These are phyloP conservation scores for Theretra japonica DNA, from an alignment of 2,888 invertebrate genomes.

Conservation along the genomic window DNA sequence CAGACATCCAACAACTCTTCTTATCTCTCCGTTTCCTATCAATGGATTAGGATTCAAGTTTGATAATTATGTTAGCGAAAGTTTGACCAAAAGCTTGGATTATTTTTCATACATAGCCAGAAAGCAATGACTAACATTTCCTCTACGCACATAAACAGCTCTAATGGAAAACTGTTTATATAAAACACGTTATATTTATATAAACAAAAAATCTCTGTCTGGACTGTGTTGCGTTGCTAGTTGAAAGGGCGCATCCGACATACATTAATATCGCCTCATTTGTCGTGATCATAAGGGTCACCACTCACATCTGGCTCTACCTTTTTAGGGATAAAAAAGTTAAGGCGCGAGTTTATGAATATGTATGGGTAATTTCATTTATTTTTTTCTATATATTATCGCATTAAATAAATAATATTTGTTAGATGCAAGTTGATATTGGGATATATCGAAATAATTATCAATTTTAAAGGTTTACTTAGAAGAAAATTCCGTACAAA, in stretches of 20 bases:
- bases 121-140: not conserved
- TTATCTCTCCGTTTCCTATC: too few relatives aligned
- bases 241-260: not conserved
- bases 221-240: not conserved
- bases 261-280: not conserved
- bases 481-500: not conserved
- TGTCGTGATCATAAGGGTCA: too few relatives aligned
- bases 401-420: too few relatives aligned
- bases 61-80: not conserved
- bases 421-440: too few relatives aligned
- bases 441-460: too few relatives aligned
- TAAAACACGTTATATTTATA: slow-evolving; percentile 2
- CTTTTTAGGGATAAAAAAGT: too few relatives aligned
- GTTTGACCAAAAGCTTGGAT: not conserved
- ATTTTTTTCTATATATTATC: too few relatives aligned
- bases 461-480: not conserved
- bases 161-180: not conserved
- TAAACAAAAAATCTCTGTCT: not conserved
- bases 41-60: too few relatives aligned
- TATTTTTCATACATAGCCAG: not conserved
- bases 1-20: too few relatives aligned
- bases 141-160: not conserved
- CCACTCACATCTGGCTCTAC: too few relatives aligned
- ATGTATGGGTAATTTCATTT: too few relatives aligned
- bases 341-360: too few relatives aligned